phyloP scores from a whole-genome alignment of 2,797 vertebrate species.

The Esox lucius region DNA sequence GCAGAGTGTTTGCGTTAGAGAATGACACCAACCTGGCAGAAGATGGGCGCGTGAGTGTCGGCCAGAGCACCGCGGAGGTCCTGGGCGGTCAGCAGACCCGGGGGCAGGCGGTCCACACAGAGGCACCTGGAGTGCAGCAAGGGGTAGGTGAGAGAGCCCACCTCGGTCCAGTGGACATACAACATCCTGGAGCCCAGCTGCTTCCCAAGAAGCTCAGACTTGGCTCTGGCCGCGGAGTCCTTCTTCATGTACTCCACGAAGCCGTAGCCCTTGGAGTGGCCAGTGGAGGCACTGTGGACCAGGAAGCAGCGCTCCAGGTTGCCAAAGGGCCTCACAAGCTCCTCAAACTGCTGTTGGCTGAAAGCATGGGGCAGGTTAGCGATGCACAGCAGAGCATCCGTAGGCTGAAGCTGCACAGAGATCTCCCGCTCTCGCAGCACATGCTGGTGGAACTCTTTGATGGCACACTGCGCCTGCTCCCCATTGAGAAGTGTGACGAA shows the following conservation, averaged over 20 bases:
- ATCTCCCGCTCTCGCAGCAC: slow-evolving; percentile 84
- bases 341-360: slow-evolving; percentile 91
- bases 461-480: slow-evolving; percentile 89
- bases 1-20: neutral
- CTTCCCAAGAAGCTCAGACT: slow-evolving; percentile 88
- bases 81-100: slow-evolving; percentile 75
- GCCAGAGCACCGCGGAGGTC: slow-evolving; percentile 78
- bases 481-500: slow-evolving; percentile 90
- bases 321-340: slow-evolving; percentile 89
- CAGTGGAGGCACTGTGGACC: slow-evolving; percentile 82
- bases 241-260: slow-evolving; percentile 98
- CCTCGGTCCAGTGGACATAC: slow-evolving; percentile 95
- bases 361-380: slow-evolving; percentile 87
- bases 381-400: slow-evolving; percentile 88
- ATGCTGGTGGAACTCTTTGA: slow-evolving; percentile 83
- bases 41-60: slow-evolving; percentile 72
- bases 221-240: slow-evolving; percentile 89
- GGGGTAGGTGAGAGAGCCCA: slow-evolving; percentile 80
- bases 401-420: slow-evolving; percentile 91
- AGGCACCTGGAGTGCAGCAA: slow-evolving; percentile 88
- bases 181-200: slow-evolving; percentile 88
- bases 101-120: slow-evolving; percentile 85
- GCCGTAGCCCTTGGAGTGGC: slow-evolving; percentile 92
- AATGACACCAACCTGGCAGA: slow-evolving; percentile 82
- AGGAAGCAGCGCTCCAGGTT: slow-evolving; percentile 93